Evolutionary conservation across 2,797 vertebrate genomes (phyloP).

Genomic region (Schizothorax lantsangensis): DNA sequence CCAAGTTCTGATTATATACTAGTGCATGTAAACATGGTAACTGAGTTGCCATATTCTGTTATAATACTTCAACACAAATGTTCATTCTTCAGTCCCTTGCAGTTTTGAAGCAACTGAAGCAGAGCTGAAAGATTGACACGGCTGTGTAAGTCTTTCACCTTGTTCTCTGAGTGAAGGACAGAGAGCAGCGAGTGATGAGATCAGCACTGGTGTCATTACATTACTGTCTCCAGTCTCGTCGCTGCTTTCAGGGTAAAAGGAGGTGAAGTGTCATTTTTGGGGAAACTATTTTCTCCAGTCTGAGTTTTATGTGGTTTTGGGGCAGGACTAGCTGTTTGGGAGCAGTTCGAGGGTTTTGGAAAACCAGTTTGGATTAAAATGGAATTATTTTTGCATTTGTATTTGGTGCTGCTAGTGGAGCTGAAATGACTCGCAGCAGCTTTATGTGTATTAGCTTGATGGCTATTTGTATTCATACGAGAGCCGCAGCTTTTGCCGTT

Average conservation of each 20-base stretch:
- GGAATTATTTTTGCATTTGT: not conserved
- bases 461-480: constrained; percentile 61
- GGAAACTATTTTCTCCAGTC: not conserved
- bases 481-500: constrained; percentile 70
- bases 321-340: not conserved
- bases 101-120: not conserved
- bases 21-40: too few species aligned
- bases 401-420: not conserved
- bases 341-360: not conserved
- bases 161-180: not conserved
- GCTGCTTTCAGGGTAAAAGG: not conserved
- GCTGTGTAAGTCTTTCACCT: not conserved
- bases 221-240: not conserved
- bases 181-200: not conserved
- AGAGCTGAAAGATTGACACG: not conserved
- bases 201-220: not conserved
- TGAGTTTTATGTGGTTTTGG: not conserved
- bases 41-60: not conserved
- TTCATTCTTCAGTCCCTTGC: not conserved
- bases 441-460: constrained; percentile 15
- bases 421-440: not conserved
- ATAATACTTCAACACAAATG: not conserved
- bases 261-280: not conserved
- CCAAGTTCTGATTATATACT: too few species aligned
- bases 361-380: not conserved